phyloP scores from a whole-genome alignment of 2,113 vertebrate species.

The Myotis lucifugus region DNA sequence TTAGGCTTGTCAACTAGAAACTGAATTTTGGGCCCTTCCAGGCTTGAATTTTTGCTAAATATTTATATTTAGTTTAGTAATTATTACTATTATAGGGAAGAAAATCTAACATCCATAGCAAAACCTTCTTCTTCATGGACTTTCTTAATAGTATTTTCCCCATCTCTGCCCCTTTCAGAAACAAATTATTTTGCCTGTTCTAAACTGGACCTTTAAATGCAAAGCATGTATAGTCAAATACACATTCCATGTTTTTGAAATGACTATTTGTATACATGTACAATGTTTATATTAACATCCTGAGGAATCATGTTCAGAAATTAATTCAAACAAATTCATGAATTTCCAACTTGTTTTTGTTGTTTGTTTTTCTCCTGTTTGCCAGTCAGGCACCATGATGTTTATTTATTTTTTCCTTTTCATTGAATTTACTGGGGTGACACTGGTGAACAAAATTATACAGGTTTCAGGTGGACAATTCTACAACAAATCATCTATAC shows the following conservation, averaged over 20 bases:
- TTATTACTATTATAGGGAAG: neutral
- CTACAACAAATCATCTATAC: neutral
- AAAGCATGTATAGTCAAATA: neutral
- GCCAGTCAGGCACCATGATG: neutral
- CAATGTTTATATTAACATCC: neutral
- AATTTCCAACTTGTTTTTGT: neutral
- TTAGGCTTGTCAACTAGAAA: neutral
- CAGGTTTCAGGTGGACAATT: neutral
- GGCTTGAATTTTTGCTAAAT: neutral
- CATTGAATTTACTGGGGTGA: neutral
- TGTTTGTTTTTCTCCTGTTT: neutral
- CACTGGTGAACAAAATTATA: neutral
- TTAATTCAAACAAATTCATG: neutral
- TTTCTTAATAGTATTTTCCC: neutral
- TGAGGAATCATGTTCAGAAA: neutral
- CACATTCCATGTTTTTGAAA: neutral
- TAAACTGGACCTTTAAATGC: neutral
- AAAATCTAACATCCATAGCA: neutral
- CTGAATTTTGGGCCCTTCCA: neutral
- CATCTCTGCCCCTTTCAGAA: neutral
- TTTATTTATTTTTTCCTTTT: neutral
- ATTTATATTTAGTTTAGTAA: neutral
- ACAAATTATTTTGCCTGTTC: neutral
- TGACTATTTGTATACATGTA: neutral
- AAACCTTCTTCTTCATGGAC: neutral